Base-by-base conservation (phyloP, 2,797 vertebrate genomes). In the Sparidentex hasta region DNA sequence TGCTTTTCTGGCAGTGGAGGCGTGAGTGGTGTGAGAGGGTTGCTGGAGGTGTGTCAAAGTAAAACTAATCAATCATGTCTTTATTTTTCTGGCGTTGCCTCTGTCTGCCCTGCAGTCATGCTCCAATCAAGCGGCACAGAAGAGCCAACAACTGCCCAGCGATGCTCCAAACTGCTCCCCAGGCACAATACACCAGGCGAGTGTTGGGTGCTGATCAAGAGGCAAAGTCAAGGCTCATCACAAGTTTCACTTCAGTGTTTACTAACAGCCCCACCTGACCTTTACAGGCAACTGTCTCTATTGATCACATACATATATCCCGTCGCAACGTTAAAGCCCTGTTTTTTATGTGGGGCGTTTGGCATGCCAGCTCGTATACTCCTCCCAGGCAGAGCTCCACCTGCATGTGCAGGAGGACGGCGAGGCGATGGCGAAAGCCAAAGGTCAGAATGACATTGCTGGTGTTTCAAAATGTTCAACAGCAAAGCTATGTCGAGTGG, bases 61-160 rank as follows among this genome's bases (percentile, higher is more conserved):
- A 88, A 88, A 89, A 90, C 88, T 85, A 91, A 92, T 93, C 89
- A 88, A 92, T 91, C 80, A 80, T 84, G 85, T 85, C 86, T 92
- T 88, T 89, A 87, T 90, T 80, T 38, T 91, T 80, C 61, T 84
- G 85, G 79, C 80, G 61, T 82, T 78, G 74, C 48, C 68, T 74
- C 75, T 58, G 47, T 85, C 83, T 80, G 65, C 74, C 76, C 70
- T 2, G 18, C 70, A 79, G 79, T 87, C 87, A 64, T 78, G 71
- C 80, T 91, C 86, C 82, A 90, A 82, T 85, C 78, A 69, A 77
- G 83, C 52, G 3, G 46, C 79, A 80, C 59, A 73, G 65, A 68
- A 59, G 56, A 82, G 61, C 76, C 79, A 81, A 65, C 77, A 78
- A 57, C 56, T 38, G 54, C 48, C 77, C 64, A 66, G 58, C 7